These are phyloP conservation scores for Leptodactylus fallax DNA, from an alignment of 2,797 vertebrate genomes.

Conservation along the genomic window DNA sequence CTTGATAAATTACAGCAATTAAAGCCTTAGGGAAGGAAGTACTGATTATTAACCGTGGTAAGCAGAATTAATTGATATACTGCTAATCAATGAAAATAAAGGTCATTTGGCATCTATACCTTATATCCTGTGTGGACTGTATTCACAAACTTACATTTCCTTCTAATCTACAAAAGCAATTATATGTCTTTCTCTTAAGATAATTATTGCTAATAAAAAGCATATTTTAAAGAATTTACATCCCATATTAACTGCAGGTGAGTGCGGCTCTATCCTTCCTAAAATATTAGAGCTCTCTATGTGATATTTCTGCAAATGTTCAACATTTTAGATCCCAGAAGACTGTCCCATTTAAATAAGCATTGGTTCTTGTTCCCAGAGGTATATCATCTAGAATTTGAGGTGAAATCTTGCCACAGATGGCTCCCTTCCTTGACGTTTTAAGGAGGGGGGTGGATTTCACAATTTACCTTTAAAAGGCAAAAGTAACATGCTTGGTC, in stretches of 20 bases:
- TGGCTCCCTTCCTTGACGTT: background rate
- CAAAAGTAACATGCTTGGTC: too few relatives aligned
- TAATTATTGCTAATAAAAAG: conserved; percentile 6
- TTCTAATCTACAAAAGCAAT: background rate
- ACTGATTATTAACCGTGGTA: conserved; percentile 57
- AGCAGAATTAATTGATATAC: conserved; percentile 58
- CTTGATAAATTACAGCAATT: conserved; percentile 60
- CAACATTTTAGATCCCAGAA: background rate
- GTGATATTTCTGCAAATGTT: background rate
- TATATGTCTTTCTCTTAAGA: background rate
- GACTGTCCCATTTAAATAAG: background rate
- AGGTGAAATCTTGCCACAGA: background rate
- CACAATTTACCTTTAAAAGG: too few relatives aligned
- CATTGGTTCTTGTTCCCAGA: background rate
- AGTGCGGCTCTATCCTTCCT: background rate
- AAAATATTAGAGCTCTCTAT: background rate
- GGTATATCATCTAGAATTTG: background rate
- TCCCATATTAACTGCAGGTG: background rate
- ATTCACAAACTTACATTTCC: background rate
- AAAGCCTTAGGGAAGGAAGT: conserved; percentile 52
- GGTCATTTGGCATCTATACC: conserved; percentile 25
- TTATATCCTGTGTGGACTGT: conserved; percentile 20
- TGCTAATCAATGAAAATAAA: conserved; percentile 54
- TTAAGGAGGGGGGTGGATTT: too few relatives aligned
- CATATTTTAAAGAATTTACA: background rate